These are phyloP conservation scores for Mirounga angustirostris DNA, from an alignment of 2,113 vertebrate species.

Conservation along the genomic window DNA sequence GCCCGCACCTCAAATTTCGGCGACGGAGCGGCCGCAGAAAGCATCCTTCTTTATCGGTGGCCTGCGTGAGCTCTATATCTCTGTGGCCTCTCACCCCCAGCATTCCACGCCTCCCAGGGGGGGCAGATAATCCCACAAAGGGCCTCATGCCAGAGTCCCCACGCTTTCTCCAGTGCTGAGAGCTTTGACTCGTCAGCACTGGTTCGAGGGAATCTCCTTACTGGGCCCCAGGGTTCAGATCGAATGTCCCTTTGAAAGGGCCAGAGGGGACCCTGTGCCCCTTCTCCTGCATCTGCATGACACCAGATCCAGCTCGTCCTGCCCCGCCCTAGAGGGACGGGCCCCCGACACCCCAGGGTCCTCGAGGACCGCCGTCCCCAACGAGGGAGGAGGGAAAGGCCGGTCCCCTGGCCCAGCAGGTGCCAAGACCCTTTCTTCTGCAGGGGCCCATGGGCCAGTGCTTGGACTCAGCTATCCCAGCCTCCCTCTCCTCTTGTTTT, in stretches of 20 bases:
- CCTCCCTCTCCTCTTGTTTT: neutral
- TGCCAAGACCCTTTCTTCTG: neutral
- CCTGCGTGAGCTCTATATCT: neutral
- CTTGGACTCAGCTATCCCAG: fast-evolving
- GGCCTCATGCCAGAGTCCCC: constrained; percentile 71
- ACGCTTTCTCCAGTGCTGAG: neutral
- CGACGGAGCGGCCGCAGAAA: constrained; percentile 28
- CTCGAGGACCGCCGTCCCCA: fast-evolving
- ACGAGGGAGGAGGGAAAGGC: neutral
- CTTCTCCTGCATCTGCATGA: constrained; percentile 58
- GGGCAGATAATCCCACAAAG: constrained; percentile 73
- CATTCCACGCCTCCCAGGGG: constrained; percentile 75
- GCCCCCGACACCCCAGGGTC: neutral
- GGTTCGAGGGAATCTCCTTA: constrained; percentile 61
- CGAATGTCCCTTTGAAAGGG: constrained; percentile 80
- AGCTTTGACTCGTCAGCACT: neutral
- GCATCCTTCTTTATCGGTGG: neutral
- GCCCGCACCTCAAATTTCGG: constrained; percentile 78
- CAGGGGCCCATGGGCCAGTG: fast-evolving
- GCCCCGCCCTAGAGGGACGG: neutral
- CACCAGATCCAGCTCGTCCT: constrained; percentile 65
- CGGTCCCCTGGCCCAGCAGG: fast-evolving
- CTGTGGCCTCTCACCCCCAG: constrained; percentile 42
- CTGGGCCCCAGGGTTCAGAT: constrained; percentile 75
- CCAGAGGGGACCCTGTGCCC: constrained; percentile 58